phyloP scores from a whole-genome alignment of 2,113 vertebrate genomes.

The Tricholaema leucomelas region DNA sequence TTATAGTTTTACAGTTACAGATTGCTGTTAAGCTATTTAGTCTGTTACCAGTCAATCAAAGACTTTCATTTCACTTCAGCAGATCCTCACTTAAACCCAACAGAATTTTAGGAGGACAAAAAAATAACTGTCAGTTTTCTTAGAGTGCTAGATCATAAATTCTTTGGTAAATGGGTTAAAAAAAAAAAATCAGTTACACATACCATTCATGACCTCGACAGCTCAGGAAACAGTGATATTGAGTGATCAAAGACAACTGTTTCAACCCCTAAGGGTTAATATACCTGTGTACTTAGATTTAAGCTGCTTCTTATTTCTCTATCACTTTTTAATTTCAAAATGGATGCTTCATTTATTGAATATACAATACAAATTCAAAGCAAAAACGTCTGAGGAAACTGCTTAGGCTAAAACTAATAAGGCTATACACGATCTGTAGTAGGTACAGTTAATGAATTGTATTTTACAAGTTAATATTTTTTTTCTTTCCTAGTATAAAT shows the following conservation, averaged over 20 bases:
- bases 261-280: conserved; percentile 40
- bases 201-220: conserved; percentile 50
- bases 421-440: background rate
- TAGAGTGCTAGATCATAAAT: conserved; percentile 57
- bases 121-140: conserved; percentile 63
- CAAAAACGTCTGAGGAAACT: background rate
- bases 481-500: background rate
- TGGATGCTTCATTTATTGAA: background rate
- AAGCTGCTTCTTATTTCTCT: background rate
- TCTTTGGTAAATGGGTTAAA: conserved; percentile 48
- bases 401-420: background rate
- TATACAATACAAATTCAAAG: background rate
- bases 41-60: conserved; percentile 76
- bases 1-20: conserved; percentile 75
- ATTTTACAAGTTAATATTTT: background rate
- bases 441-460: background rate
- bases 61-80: conserved; percentile 71
- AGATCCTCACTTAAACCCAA: conserved; percentile 66
- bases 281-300: conserved; percentile 20
- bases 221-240: conserved; percentile 31
- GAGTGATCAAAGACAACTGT: conserved; percentile 45
- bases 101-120: conserved; percentile 62
- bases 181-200: conserved; percentile 50
- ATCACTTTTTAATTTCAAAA: conserved; percentile 16
- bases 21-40: conserved; percentile 74